A percentile compares a stretch with the other conserved stretches of the same genome.
phyloP scores from a whole-genome alignment of 2,888 invertebrate genomes.

The Tachina fera region DNA sequence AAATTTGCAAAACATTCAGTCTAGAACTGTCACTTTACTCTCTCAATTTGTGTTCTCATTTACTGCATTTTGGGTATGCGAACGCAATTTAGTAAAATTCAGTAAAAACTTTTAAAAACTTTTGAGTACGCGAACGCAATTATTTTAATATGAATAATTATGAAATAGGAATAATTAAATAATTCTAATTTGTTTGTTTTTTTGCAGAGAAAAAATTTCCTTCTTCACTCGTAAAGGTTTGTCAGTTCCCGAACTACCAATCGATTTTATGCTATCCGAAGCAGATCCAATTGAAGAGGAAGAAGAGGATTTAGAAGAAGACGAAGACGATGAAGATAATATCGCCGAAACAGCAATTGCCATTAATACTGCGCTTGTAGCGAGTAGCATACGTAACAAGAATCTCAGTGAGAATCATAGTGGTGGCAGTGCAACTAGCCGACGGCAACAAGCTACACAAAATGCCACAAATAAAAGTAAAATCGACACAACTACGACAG shows the following conservation, averaged over 20 bases:
- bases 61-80: no score
- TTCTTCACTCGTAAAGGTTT: slow-evolving; percentile 94
- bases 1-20: no score
- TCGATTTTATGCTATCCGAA: slow-evolving; percentile 84
- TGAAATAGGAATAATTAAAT: background rate
- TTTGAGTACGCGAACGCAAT: no score
- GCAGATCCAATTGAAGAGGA: slow-evolving; percentile 82
- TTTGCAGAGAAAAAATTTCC: slow-evolving; percentile 96
- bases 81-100: no score
- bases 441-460: slow-evolving; percentile 72
- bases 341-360: slow-evolving; percentile 80
- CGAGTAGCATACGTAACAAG: slow-evolving; percentile 82
- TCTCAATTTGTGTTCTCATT: no score
- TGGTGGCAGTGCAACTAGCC: slow-evolving; percentile 62
- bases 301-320: slow-evolving; percentile 73
- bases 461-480: slow-evolving; percentile 70
- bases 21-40: no score
- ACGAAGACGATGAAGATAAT: slow-evolving; percentile 77
- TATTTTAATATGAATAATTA: no score
- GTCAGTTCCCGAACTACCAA: slow-evolving; percentile 89
- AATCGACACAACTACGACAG: slow-evolving; percentile 57
- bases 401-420: slow-evolving; percentile 81
- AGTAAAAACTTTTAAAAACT: no score
- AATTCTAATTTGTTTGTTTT: background rate
- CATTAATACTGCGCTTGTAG: slow-evolving; percentile 81